Evolutionary conservation across 35 echinoderm and acorn worm species (phyloP).

Genomic region (Nesometra sesokonis): DNA sequence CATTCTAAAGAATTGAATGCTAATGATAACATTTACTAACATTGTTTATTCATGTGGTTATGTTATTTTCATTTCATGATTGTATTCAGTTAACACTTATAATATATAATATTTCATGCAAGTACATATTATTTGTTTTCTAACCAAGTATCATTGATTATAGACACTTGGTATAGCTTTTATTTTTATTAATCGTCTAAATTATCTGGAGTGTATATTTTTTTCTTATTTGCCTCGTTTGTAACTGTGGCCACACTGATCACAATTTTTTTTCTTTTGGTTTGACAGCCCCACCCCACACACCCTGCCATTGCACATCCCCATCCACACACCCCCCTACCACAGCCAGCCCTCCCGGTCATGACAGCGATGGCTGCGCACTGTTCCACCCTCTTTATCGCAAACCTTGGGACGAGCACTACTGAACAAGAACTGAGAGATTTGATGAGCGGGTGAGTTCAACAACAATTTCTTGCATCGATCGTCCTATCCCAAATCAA

Average conservation of each 20-base stretch:
- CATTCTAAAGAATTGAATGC: too few relatives aligned
- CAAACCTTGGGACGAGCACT: slow-evolving; percentile 91
- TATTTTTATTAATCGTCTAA: not conserved
- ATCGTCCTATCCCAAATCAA: not conserved
- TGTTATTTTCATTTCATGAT: not conserved
- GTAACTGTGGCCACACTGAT: slow-evolving; percentile 7
- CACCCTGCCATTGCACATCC: slow-evolving; percentile 92
- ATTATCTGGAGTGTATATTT: slow-evolving; percentile 15
- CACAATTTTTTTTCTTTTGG: slow-evolving; percentile 22
- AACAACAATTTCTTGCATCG: not conserved
- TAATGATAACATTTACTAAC: not conserved
- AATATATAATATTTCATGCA: not conserved
- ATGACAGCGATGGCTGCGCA: slow-evolving; percentile 90
- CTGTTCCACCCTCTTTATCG: slow-evolving; percentile 98
- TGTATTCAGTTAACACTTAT: not conserved
- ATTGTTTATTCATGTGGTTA: not conserved
- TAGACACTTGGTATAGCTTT: not conserved
- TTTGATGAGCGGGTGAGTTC: slow-evolving; percentile 82
- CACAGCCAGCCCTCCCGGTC: slow-evolving; percentile 90
- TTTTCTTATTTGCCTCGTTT: slow-evolving; percentile 30
- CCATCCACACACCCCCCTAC: slow-evolving; percentile 86
- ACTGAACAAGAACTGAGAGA: slow-evolving; percentile 92
- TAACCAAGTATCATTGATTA: not conserved
- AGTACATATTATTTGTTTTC: not conserved
- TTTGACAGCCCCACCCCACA: slow-evolving; percentile 96